Base-by-base conservation (phyloP, 2,888 invertebrate genomes). In the Eutolmus rufibarbis region DNA sequence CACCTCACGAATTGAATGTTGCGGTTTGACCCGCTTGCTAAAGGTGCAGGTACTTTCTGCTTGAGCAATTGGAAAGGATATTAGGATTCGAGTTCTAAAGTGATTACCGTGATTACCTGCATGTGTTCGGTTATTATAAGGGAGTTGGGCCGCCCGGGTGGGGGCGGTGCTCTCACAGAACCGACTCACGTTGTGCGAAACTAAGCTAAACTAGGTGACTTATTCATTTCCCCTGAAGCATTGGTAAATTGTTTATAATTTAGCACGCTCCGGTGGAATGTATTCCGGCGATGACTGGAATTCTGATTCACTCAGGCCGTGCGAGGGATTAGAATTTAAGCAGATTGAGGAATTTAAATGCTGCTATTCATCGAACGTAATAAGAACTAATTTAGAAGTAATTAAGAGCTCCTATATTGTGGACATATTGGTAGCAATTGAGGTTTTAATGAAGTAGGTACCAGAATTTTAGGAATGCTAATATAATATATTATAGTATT, bases 1-100 rank as follows among this genome's bases (percentile, higher is more conserved):
- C 85, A 85, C 74, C 85, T 74, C 74, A 85, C 74, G 46, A 85
- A 74, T 85, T 85, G 74, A 74, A 74, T 85, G 85, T 85, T 85
- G 85, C 85, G 85, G 85, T 85, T 85, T 74, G 34, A 85, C 74
- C 74, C 85, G 74, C 31, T 85, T 74, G 46, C 23, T 74, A 74
- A 57, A 82, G 82, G 57, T 82, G 51, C 37, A 82, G 82, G 82
- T 66, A 57, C 40, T 82, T 82, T 82, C 57, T 82, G 82, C 82
- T 82, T 82, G 82, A 82, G 82, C 57, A 82, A 82, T 82, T 82
- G 57, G 82, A 82, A 82, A 82, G 34, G 82, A 82, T 82, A 82
- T 82, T 82, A 37, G 66, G 82, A 57, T 82, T 57, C 82, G 19
- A 82, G 66, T 37, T 34, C 57, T 66, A 66, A 79, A 66, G 37